A percentile compares a stretch with the other conserved stretches of the same genome.
These are phyloP conservation scores for Aplysina aerophoba DNA, from an alignment of 37 sponge, comb jelly and placozoan species.

Conservation along the genomic window DNA sequence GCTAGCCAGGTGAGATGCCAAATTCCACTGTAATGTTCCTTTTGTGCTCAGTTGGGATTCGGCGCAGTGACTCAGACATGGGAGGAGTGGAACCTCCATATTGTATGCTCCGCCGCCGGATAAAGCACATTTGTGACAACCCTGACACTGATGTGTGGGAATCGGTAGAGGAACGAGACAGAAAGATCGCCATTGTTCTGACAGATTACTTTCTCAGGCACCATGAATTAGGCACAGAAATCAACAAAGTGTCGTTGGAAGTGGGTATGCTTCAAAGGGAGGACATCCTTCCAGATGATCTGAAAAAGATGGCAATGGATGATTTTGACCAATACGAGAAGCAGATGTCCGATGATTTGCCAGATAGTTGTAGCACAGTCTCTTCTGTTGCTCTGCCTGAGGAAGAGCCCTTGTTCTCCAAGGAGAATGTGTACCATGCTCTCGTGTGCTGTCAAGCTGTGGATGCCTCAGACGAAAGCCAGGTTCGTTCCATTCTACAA, in stretches of 20 bases:
- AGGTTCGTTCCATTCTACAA: not conserved
- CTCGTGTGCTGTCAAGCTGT: conserved; percentile 51
- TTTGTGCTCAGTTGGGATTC: no score
- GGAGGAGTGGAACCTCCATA: conserved; percentile 18
- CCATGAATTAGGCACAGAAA: not conserved
- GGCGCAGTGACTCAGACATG: not conserved
- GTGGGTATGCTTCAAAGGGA: not conserved
- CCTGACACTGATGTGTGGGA: conserved; percentile 17
- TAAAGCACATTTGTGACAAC: not conserved
- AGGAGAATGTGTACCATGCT: conserved; percentile 60
- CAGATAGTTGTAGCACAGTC: no score
- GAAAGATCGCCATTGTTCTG: not conserved
- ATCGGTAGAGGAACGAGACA: not conserved
- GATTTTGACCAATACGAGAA: not conserved
- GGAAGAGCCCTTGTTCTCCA: conserved; percentile 48
- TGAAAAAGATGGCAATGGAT: not conserved
- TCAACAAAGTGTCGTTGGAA: not conserved
- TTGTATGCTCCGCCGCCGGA: not conserved
- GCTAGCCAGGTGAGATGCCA: no score
- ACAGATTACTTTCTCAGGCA: conserved; percentile 12
- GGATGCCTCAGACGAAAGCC: not conserved
- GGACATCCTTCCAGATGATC: not conserved
- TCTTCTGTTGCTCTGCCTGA: not conserved
- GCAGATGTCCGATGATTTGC: not conserved
- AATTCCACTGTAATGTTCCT: no score